Evolutionary conservation across 2,888 invertebrate genomes (phyloP).

Genomic region (Anoncus sp.): DNA sequence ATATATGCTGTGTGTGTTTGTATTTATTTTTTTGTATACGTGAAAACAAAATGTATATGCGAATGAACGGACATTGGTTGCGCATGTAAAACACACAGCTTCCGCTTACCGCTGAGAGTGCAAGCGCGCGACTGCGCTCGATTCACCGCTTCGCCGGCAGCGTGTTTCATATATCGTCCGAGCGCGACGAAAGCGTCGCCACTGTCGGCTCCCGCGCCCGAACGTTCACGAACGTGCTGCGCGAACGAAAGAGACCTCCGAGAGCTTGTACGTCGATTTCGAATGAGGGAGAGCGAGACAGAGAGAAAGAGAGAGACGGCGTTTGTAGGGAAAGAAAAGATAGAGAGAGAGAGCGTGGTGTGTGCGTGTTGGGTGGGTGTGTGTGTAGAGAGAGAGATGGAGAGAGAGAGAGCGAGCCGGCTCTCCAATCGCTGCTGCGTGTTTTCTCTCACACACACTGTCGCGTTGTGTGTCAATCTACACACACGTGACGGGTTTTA

Average conservation of each 20-base stretch:
- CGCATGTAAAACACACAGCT: conserved; percentile 64
- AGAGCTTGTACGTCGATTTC: background rate
- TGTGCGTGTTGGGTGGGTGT: too few species aligned
- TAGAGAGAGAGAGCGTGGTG: background rate
- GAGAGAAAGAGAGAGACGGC: background rate
- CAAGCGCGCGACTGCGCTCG: conserved; percentile 80
- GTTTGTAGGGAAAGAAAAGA: too few species aligned
- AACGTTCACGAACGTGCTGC: conserved; percentile 38
- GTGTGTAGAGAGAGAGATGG: background rate
- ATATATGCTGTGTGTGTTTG: background rate
- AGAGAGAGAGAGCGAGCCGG: background rate
- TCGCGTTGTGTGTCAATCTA: conserved; percentile 8
- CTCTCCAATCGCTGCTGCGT: background rate
- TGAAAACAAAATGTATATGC: conserved; percentile 61
- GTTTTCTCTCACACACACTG: conserved; percentile 1
- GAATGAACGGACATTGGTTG: conserved; percentile 51
- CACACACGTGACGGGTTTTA: conserved; percentile 14
- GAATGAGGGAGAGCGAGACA: conserved; percentile 1
- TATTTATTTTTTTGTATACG: conserved; percentile 51
- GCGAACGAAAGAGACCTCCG: conserved; percentile 37
- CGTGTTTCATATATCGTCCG: conserved; percentile 69
- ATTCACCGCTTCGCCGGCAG: conserved; percentile 75
- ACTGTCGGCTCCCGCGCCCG: conserved; percentile 66
- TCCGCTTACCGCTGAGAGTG: conserved; percentile 79
- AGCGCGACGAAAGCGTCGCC: conserved; percentile 72